phyloP scores from a whole-genome alignment of 1,140 invertebrate genomes.

The Glomeris maerens region DNA sequence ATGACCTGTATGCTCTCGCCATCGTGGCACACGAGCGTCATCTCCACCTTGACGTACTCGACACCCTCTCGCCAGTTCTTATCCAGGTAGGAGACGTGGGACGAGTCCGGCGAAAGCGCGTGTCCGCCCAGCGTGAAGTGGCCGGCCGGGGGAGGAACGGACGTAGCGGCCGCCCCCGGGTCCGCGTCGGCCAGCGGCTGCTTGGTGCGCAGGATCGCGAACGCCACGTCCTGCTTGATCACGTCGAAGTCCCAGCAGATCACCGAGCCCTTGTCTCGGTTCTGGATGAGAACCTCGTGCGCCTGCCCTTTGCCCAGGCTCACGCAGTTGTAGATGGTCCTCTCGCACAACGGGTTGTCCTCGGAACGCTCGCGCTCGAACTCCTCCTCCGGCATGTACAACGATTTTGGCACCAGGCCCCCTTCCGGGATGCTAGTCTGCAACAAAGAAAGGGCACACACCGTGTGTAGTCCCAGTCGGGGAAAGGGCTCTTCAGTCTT shows the following conservation, averaged over 20 bases:
- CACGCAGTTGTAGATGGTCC: slow-evolving; percentile 56
- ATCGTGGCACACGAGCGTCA: slow-evolving; percentile 67
- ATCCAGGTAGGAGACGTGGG: slow-evolving; percentile 46
- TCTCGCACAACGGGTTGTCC: slow-evolving; percentile 43
- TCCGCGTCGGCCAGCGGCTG: slow-evolving; percentile 28
- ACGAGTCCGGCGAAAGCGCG: slow-evolving; percentile 21
- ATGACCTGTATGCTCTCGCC: slow-evolving; percentile 81
- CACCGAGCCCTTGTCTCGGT: slow-evolving; percentile 70
- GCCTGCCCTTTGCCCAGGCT: slow-evolving; percentile 50
- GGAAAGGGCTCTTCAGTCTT: no score
- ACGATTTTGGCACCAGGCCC: slow-evolving; percentile 71
- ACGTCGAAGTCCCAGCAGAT: slow-evolving; percentile 97
- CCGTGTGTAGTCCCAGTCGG: no score
- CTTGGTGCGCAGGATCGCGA: slow-evolving; percentile 61
- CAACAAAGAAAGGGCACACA: slow-evolving; percentile 18
- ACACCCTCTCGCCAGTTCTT: slow-evolving; percentile 62
- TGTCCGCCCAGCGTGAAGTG: no score
- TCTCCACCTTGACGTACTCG: slow-evolving; percentile 64
- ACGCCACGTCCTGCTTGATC: slow-evolving; percentile 71
- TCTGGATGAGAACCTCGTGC: slow-evolving; percentile 69
- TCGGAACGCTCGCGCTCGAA: slow-evolving; percentile 38
- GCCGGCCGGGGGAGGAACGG: no score
- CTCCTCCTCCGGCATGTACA: slow-evolving; percentile 64
- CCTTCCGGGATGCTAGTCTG: slow-evolving; percentile 72
- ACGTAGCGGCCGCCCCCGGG: slow-evolving; percentile 16